These are phyloP conservation scores for Nesogale talazaci DNA, from an alignment of 2,113 vertebrate genomes.

Conservation along the genomic window DNA sequence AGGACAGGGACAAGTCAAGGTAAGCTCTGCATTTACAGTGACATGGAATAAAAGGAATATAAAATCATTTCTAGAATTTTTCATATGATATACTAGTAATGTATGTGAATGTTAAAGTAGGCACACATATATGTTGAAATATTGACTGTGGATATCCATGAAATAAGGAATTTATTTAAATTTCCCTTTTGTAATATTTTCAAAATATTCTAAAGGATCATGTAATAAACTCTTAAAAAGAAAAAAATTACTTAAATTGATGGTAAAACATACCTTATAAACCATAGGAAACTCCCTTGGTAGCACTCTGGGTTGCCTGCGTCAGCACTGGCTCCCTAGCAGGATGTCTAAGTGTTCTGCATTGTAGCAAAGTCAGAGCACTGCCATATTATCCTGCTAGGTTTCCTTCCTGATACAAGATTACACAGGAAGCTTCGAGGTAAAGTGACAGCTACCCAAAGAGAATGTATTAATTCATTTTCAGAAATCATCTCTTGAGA, in stretches of 20 bases:
- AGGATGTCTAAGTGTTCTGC: too few species aligned
- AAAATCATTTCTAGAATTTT: background rate
- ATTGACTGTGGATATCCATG: background rate
- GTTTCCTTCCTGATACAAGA: background rate
- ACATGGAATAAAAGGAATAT: background rate
- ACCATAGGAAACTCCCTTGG: background rate
- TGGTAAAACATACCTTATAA: background rate
- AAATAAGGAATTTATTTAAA: background rate
- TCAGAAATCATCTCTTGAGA: background rate
- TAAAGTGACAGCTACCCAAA: background rate
- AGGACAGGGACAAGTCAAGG: background rate
- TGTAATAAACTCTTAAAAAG: background rate
- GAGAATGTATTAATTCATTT: background rate
- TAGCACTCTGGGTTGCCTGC: too few species aligned
- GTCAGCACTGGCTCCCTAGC: too few species aligned
- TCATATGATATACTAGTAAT: background rate
- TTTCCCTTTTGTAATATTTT: background rate
- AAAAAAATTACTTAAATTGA: background rate
- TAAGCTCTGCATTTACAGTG: background rate
- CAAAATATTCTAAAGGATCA: background rate
- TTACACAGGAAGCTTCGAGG: background rate
- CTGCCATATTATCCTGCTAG: background rate
- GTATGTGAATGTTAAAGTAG: background rate
- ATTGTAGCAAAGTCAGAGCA: background rate
- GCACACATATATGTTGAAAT: background rate